phyloP scores from a whole-genome alignment of 2,113 vertebrate genomes.

The Labeo catla region DNA sequence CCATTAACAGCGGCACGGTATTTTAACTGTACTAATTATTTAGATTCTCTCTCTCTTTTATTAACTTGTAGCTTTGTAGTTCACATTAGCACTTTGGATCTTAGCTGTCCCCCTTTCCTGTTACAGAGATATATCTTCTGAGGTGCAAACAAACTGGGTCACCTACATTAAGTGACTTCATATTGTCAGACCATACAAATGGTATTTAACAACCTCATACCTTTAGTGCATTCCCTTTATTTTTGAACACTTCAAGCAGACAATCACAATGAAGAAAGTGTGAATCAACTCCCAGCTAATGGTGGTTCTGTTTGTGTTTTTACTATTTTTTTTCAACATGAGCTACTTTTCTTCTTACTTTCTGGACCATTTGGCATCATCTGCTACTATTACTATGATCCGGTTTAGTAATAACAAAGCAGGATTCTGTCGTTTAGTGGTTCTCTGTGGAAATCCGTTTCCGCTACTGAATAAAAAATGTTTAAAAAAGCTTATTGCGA shows the following conservation, averaged over 20 bases:
- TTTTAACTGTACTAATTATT: background rate
- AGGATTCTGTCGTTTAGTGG: background rate
- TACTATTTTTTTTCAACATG: background rate
- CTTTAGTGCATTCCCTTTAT: background rate
- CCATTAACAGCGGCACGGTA: background rate
- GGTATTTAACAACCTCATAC: conserved; percentile 14
- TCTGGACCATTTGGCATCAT: background rate
- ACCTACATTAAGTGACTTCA: conserved; percentile 51
- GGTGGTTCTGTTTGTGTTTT: background rate
- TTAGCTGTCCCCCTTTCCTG: conserved; percentile 41
- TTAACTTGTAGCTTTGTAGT: conserved; percentile 23
- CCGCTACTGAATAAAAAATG: too few species aligned
- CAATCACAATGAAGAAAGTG: background rate
- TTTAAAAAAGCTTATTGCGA: too few species aligned
- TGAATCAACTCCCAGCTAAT: background rate
- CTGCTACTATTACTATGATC: background rate
- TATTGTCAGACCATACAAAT: conserved; percentile 25
- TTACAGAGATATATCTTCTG: conserved; percentile 35
- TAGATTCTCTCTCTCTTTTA: background rate
- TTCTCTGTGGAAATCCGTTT: background rate
- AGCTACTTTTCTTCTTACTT: background rate
- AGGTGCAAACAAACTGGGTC: conserved; percentile 55
- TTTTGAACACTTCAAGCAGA: background rate
- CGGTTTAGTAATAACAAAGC: background rate
- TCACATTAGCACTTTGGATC: conserved; percentile 22